These are phyloP conservation scores for Diachasma alloeum DNA, from an alignment of 1,140 invertebrate species.

Conservation along the genomic window DNA sequence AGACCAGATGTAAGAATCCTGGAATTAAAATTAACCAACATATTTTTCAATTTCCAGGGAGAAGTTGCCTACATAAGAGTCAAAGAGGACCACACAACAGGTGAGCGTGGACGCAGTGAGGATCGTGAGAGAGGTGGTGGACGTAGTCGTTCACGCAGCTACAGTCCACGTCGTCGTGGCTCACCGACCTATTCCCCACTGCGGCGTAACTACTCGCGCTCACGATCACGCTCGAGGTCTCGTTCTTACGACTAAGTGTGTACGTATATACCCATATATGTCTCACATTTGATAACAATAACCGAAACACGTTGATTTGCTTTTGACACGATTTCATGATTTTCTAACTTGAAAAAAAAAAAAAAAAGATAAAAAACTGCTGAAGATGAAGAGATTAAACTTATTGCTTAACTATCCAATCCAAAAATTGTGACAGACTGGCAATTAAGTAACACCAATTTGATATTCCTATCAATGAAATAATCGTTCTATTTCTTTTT, in stretches of 20 bases:
- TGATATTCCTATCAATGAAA: not conserved
- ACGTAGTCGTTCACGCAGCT: slow-evolving; percentile 77
- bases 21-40: too few relatives aligned
- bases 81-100: slow-evolving; percentile 88
- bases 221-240: slow-evolving; percentile 75
- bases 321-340: slow-evolving; percentile 35
- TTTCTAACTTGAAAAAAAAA: slow-evolving; percentile 43
- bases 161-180: slow-evolving; percentile 82
- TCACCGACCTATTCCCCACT: slow-evolving; percentile 87
- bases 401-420: slow-evolving; percentile 34
- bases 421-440: slow-evolving; percentile 7
- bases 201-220: slow-evolving; percentile 80
- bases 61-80: slow-evolving; percentile 95
- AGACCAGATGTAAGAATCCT: too few relatives aligned
- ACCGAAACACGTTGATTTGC: slow-evolving; percentile 36
- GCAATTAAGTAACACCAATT: not conserved
- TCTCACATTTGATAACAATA: slow-evolving; percentile 50
- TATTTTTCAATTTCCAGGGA: slow-evolving; percentile 73
- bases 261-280: slow-evolving; percentile 55
- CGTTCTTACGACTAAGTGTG: slow-evolving; percentile 65
- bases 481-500: not conserved
- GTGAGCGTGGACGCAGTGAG: slow-evolving; percentile 72
- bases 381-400: slow-evolving; percentile 24
- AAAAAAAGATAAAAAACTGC: slow-evolving; percentile 40
- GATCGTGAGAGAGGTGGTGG: slow-evolving; percentile 64